These are phyloP conservation scores for Drosophila austrosaltans DNA, from an alignment of 2,888 invertebrate genomes.

Conservation along the genomic window DNA sequence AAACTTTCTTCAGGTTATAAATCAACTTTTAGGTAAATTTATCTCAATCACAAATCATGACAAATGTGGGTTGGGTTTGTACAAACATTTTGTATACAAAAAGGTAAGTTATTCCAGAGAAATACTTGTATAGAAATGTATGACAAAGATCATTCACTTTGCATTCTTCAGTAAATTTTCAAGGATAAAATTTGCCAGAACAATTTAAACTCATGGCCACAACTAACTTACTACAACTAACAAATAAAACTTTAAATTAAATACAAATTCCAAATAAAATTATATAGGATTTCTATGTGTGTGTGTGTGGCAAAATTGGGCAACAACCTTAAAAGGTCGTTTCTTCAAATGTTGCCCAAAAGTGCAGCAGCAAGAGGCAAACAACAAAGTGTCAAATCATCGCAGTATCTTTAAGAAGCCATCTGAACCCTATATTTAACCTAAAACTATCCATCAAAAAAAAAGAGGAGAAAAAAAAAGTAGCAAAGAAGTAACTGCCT, in stretches of 20 bases:
- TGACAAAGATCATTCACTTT: neutral
- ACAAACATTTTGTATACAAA: slow-evolving; percentile 37
- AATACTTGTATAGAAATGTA: slow-evolving; percentile 26
- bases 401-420: slow-evolving; percentile 59
- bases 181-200: slow-evolving; percentile 38
- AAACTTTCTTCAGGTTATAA: slow-evolving; percentile 39
- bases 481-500: slow-evolving; percentile 40
- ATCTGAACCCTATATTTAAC: slow-evolving; percentile 76
- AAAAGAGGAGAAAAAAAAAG: slow-evolving; percentile 59
- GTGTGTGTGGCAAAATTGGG: slow-evolving; percentile 45
- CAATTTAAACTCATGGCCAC: slow-evolving; percentile 35
- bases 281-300: slow-evolving; percentile 18
- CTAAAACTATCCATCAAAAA: slow-evolving; percentile 78
- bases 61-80: slow-evolving; percentile 47
- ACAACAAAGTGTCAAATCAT: slow-evolving; percentile 72
- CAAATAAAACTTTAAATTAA: slow-evolving; percentile 31
- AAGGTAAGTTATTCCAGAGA: slow-evolving; percentile 27
- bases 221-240: slow-evolving; percentile 39
- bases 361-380: slow-evolving; percentile 2
- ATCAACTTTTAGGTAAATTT: slow-evolving; percentile 40
- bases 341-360: slow-evolving; percentile 29
- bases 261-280: slow-evolving; percentile 14
- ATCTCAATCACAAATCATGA: slow-evolving; percentile 61
- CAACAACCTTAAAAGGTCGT: slow-evolving; percentile 78
- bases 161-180: slow-evolving; percentile 32